Conservation (phyloP, 2,888 invertebrate genomes). For the Steromphala cineraria region DNA sequence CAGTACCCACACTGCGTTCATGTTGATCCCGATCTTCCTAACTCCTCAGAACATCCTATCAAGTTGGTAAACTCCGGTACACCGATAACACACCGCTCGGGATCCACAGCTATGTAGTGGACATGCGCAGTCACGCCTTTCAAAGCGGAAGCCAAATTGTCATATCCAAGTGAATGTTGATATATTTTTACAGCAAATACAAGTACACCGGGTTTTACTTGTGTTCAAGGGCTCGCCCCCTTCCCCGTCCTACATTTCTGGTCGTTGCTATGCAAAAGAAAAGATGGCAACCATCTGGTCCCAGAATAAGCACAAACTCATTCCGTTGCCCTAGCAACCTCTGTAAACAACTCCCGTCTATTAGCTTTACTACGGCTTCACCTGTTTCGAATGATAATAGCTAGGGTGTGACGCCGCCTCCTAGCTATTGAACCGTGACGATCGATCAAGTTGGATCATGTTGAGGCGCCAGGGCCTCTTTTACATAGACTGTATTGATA, state of each 20-base stretch:
- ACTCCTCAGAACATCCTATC: neutral
- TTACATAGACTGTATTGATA: neutral
- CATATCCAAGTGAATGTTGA: neutral
- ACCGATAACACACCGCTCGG: neutral
- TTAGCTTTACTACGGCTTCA: neutral
- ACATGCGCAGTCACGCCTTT: neutral
- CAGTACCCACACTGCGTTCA: neutral
- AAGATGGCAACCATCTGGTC: slow-evolving; percentile 8
- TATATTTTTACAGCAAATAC: neutral
- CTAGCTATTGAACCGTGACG: neutral
- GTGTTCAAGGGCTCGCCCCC: neutral
- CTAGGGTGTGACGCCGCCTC: neutral
- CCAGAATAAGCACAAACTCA: neutral
- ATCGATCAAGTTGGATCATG: neutral
- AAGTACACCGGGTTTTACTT: neutral
- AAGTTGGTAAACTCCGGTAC: too few species aligned
- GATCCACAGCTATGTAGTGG: neutral
- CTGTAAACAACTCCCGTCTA: neutral
- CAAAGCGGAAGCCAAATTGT: neutral
- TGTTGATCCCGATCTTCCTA: neutral
- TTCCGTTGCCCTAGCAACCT: neutral
- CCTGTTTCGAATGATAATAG: neutral
- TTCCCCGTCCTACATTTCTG: neutral
- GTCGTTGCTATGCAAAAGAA: slow-evolving; percentile 5
- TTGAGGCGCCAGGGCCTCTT: neutral